A percentile compares a stretch with the other conserved stretches of the same genome.
Conservation (phyloP, 2,113 vertebrate genomes). For the Empidonax traillii region DNA sequence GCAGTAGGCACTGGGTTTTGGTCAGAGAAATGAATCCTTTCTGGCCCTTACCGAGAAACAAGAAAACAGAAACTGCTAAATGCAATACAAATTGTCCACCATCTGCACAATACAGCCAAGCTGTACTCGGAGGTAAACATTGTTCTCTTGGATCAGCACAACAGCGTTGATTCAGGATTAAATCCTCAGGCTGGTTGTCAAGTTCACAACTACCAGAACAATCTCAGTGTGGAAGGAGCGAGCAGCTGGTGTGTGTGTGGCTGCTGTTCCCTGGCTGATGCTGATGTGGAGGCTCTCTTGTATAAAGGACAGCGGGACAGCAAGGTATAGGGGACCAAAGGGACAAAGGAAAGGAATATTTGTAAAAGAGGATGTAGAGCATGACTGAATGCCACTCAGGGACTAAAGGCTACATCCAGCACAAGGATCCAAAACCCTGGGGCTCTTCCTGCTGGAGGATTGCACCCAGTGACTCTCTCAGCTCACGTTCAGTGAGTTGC, state of each 20-base stretch:
- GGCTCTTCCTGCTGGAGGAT: neutral
- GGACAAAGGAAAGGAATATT: neutral
- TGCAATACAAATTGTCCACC: neutral
- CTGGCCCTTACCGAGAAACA: neutral
- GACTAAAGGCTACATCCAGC: neutral
- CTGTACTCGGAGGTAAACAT: neutral
- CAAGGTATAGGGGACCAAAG: neutral
- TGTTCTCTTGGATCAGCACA: neutral
- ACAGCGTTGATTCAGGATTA: neutral
- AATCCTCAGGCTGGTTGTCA: neutral
- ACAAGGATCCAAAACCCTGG: neutral
- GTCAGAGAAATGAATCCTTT: neutral
- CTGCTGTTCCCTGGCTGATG: neutral
- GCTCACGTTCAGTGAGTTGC: neutral
- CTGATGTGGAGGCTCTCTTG: neutral
- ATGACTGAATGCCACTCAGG: neutral
- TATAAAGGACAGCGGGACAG: neutral
- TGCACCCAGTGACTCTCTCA: neutral
- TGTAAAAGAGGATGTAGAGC: neutral
- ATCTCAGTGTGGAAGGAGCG: neutral
- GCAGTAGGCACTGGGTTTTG: neutral
- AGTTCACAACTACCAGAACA: neutral
- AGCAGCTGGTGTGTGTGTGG: neutral
- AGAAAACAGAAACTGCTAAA: neutral
- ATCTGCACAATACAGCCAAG: neutral